Evolutionary conservation across 2,888 invertebrate species (phyloP).

Genomic region (Diabrotica balteata): DNA sequence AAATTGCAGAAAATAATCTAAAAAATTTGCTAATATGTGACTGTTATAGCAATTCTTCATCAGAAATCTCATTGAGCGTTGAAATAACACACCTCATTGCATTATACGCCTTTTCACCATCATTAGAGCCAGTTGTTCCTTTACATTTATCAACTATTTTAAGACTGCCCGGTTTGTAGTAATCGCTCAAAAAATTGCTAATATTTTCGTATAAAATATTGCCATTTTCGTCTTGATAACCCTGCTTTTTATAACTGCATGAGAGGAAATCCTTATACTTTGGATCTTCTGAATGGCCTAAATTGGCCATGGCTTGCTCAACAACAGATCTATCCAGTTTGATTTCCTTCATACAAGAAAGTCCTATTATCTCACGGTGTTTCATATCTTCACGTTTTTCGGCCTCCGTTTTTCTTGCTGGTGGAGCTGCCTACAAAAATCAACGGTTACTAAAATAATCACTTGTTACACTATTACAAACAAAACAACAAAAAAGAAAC

Average conservation of each 20-base stretch:
- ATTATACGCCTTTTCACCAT: slow-evolving; percentile 42
- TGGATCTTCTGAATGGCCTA: slow-evolving; percentile 34
- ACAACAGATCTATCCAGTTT: slow-evolving; percentile 43
- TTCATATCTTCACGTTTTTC: slow-evolving; percentile 33
- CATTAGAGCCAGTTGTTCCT: slow-evolving; percentile 28
- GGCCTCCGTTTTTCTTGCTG: slow-evolving; percentile 3
- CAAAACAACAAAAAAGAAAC: no score
- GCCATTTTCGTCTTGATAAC: slow-evolving; percentile 47
- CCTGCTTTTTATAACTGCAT: slow-evolving; percentile 53
- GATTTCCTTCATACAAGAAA: slow-evolving; percentile 46
- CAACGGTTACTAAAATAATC: no score
- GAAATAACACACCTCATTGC: slow-evolving; percentile 41
- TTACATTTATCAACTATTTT: slow-evolving; percentile 37
- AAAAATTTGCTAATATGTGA: no score
- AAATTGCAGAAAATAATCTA: no score
- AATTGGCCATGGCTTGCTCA: slow-evolving; percentile 37
- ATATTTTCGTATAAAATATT: slow-evolving; percentile 49
- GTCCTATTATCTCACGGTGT: slow-evolving; percentile 37
- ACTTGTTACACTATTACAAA: no score
- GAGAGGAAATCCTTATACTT: slow-evolving; percentile 49
- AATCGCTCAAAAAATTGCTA: slow-evolving; percentile 41
- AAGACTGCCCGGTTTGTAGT: slow-evolving; percentile 38
- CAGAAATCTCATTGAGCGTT: neutral
- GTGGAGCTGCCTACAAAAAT: slow-evolving; percentile 17
- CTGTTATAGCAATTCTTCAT: no score